Evolutionary conservation across 2,113 vertebrate genomes (phyloP).

Genomic region (Indicator maculatus): DNA sequence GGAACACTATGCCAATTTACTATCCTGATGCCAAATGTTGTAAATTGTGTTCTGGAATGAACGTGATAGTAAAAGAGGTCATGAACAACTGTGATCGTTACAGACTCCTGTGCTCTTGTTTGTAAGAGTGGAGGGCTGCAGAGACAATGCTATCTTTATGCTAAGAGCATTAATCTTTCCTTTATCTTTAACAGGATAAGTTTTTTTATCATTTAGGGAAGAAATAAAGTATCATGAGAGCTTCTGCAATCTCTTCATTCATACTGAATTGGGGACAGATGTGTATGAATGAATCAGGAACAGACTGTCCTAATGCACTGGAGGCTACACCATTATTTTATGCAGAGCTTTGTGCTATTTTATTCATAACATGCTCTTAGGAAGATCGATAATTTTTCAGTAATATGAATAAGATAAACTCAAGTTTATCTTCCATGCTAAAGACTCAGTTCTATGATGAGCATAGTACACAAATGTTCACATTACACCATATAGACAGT

Average conservation of each 20-base stretch:
- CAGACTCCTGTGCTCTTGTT: neutral
- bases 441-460: neutral
- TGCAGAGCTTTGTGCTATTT: constrained; percentile 8
- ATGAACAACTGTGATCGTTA: neutral
- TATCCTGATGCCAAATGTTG: neutral
- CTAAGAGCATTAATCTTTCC: neutral
- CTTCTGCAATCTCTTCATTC: neutral
- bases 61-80: neutral
- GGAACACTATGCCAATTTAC: neutral
- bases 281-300: neutral
- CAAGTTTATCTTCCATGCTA: neutral
- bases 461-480: neutral
- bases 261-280: neutral
- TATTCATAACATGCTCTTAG: neutral
- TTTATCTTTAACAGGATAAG: neutral
- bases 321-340: neutral
- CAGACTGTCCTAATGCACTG: neutral
- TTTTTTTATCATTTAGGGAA: neutral
- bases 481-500: neutral
- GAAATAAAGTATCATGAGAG: neutral
- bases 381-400: neutral
- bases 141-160: neutral
- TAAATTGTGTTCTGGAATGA: constrained; percentile 16
- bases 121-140: neutral
- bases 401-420: neutral